Conservation (phyloP, 1,140 invertebrate genomes). For the Heliconius nattereri region DNA sequence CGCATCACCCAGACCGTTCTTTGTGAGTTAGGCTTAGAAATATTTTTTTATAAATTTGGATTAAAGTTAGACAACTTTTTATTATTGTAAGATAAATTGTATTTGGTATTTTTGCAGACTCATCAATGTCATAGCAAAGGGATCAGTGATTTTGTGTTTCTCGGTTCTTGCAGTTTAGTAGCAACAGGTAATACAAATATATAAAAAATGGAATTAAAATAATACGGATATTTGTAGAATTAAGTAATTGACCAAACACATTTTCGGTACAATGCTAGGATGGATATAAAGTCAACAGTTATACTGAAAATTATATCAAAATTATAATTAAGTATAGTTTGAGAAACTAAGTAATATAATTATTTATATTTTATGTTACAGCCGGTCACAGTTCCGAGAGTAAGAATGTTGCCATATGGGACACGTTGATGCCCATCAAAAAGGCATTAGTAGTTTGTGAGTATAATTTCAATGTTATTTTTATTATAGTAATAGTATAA, state of each 20-base stretch:
- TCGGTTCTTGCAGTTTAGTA: conserved; percentile 97
- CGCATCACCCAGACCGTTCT: conserved; percentile 93
- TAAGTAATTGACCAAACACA: too few species aligned
- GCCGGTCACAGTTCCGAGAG: conserved; percentile 98
- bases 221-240: too few species aligned
- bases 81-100: neutral
- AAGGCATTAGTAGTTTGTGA: conserved; percentile 94
- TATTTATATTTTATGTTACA: conserved; percentile 54
- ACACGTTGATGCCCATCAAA: conserved; percentile 96
- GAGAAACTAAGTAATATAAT: neutral
- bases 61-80: too few species aligned
- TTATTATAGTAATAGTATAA: too few species aligned
- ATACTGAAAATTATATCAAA: too few species aligned
- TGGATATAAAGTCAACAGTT: too few species aligned
- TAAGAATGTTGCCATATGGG: conserved; percentile 99
- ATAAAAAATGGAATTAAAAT: neutral
- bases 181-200: conserved; percentile 86
- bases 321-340: neutral
- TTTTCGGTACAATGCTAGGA: too few species aligned
- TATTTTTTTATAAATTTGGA: too few species aligned
- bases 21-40: conserved; percentile 86
- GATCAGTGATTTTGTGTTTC: conserved; percentile 98
- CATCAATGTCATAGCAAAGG: conserved; percentile 97
- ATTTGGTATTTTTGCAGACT: conserved; percentile 28
- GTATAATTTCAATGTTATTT: conserved; percentile 48